phyloP scores from a whole-genome alignment of 2,888 invertebrate genomes.

The Pseudolycoriella hygida region DNA sequence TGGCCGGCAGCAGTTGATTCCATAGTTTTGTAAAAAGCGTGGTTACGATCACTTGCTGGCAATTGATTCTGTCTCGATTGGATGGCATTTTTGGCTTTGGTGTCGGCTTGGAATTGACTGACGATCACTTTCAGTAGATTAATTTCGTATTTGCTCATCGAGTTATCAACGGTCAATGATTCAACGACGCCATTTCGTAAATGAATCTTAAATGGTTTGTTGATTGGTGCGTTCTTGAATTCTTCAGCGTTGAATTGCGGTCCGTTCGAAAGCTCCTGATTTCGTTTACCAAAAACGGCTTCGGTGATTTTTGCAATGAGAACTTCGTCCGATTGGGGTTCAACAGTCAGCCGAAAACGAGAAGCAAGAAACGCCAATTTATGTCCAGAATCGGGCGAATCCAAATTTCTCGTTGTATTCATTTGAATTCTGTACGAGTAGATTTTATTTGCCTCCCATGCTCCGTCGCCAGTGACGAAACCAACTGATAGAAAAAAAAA shows the following conservation, averaged over 20 bases:
- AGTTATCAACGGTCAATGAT: constrained; percentile 35
- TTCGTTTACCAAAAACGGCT: constrained; percentile 35
- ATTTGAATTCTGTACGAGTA: constrained; percentile 40
- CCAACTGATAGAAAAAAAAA: no score
- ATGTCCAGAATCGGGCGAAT: constrained; percentile 35
- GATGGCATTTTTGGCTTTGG: constrained; percentile 35
- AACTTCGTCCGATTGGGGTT: constrained; percentile 31
- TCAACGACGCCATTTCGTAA: constrained; percentile 41
- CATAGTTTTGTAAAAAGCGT: constrained; percentile 46
- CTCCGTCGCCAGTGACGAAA: no score
- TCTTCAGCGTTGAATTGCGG: constrained; percentile 31
- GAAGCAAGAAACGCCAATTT: constrained; percentile 35
- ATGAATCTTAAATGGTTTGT: constrained; percentile 41
- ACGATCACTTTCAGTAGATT: constrained; percentile 55
- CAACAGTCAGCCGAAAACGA: constrained; percentile 36
- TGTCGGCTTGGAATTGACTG: constrained; percentile 51
- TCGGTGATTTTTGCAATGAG: constrained; percentile 32
- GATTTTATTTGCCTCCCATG: no score
- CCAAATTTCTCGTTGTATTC: constrained; percentile 41
- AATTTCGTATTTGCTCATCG: constrained; percentile 40
- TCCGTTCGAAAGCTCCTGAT: constrained; percentile 33
- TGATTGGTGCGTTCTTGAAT: constrained; percentile 33
- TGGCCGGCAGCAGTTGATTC: constrained; percentile 53
- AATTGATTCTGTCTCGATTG: constrained; percentile 29
- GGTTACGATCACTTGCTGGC: constrained; percentile 31